Percentiles rank a stretch among this genome's conserved stretches.
phyloP scores from a whole-genome alignment of 2,888 invertebrate genomes.

The Ctena decussata region DNA sequence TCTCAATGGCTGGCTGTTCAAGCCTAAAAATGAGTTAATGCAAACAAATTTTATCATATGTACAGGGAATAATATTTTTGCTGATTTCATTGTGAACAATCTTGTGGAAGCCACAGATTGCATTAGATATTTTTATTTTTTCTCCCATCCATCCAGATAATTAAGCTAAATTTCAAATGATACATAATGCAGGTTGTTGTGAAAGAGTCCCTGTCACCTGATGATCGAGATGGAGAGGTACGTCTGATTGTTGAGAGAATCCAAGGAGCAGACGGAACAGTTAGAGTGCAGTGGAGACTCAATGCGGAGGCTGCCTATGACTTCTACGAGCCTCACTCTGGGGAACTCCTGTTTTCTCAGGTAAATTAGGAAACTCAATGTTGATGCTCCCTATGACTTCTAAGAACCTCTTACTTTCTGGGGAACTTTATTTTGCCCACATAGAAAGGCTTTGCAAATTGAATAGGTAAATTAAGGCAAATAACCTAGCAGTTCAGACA shows the following conservation, averaged over 20 bases:
- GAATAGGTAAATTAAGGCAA: too few relatives aligned
- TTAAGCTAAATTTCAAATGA: background rate
- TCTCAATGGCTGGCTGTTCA: too few relatives aligned
- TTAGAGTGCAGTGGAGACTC: slow-evolving; percentile 84
- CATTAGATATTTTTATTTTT: too few relatives aligned
- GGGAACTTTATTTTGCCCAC: too few relatives aligned
- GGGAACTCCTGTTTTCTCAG: slow-evolving; percentile 77
- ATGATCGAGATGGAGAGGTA: slow-evolving; percentile 79
- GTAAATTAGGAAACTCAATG: slow-evolving; percentile 81
- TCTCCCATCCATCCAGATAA: too few relatives aligned
- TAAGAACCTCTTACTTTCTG: slow-evolving; percentile 77
- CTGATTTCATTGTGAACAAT: too few relatives aligned
- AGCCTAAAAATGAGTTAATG: too few relatives aligned
- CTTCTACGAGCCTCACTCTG: slow-evolving; percentile 81
- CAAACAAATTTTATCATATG: too few relatives aligned
- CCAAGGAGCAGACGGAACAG: slow-evolving; percentile 83
- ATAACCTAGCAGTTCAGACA: too few relatives aligned
- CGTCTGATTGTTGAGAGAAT: slow-evolving; percentile 78
- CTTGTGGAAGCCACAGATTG: too few relatives aligned
- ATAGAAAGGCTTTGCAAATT: too few relatives aligned
- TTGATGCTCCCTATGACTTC: slow-evolving; percentile 83
- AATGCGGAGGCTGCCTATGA: slow-evolving; percentile 82
- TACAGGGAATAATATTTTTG: too few relatives aligned
- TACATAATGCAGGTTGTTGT: slow-evolving; percentile 74
- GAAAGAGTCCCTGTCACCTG: slow-evolving; percentile 74